A percentile compares a stretch with the other conserved stretches of the same genome.
Evolutionary conservation across 2,888 invertebrate genomes (phyloP).

Genomic region (Chrysomela aeneicollis): DNA sequence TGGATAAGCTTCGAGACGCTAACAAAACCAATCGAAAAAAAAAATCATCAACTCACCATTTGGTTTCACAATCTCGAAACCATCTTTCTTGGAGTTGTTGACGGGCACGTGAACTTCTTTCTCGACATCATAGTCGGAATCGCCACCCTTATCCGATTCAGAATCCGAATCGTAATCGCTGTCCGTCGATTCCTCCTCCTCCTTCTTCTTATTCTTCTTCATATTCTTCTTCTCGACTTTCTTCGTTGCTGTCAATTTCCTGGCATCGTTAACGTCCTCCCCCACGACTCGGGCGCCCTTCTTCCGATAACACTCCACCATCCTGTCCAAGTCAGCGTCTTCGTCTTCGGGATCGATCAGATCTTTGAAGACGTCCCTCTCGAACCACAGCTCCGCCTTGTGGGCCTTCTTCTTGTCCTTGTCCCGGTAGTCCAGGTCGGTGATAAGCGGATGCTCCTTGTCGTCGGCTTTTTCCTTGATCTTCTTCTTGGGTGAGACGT

Average conservation of each 20-base stretch:
- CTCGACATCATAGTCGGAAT: conserved; percentile 64
- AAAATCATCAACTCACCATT: conserved; percentile 35
- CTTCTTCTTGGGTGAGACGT: conserved; percentile 56
- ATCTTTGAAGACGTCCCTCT: conserved; percentile 83
- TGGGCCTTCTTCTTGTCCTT: conserved; percentile 76
- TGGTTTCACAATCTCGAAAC: conserved; percentile 73
- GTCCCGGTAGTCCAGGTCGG: conserved; percentile 80
- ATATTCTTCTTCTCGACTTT: no score
- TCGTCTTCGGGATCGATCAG: conserved; percentile 85
- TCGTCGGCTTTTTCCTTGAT: conserved; percentile 40
- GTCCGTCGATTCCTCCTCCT: conserved; percentile 41
- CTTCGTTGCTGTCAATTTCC: conserved; percentile 1
- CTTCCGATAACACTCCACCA: conserved; percentile 74
- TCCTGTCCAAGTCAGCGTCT: conserved; percentile 83
- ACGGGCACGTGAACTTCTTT: conserved; percentile 50
- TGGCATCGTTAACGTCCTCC: conserved; percentile 62
- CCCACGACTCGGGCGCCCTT: conserved; percentile 69
- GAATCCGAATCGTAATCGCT: conserved; percentile 54
- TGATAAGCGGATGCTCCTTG: conserved; percentile 73
- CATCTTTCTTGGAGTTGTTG: conserved; percentile 64
- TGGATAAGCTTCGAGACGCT: not conserved
- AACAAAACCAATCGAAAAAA: not conserved
- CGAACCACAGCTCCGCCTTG: conserved; percentile 88
- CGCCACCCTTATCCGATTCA: conserved; percentile 48
- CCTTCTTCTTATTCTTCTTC: no score